Evolutionary conservation across 2,888 invertebrate genomes (phyloP), one percentile per base, ranked within the genome.

Genomic region (Thera britannica): DNA sequence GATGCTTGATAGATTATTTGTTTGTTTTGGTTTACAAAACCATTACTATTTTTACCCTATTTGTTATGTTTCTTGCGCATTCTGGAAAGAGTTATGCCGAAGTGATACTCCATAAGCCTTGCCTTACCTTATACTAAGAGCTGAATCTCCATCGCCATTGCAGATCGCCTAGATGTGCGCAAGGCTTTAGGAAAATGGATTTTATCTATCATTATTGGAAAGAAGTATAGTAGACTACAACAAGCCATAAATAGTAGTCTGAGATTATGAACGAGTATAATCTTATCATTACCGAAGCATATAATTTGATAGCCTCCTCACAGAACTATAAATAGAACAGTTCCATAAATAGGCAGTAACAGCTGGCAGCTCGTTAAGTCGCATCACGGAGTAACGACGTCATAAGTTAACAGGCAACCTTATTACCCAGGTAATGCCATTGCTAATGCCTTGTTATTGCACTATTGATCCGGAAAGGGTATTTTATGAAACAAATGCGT

Each of bases 371-470:
- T 86, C 83, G 86, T 85, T 86, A 87, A 80, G 73, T 76, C 68
- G 73, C 74, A 71, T 71, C 75, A 74, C 75, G 73, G 72, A 79
- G 79, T 85, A 83, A 85, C 83, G 81, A 82, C 76, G 77, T 79
- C 75, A 82, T 79, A 81, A 80, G 81, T 83, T 85, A 85, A 88
- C 85, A 78, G 85, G 83, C 81, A 75, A 71, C 78, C 79, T 82
- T 87, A 86, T 84, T 82, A 81, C 83, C 75, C 78, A 71, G 73
- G 77, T 75, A 77, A 79, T 67, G 72, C 79, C 73, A 72, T 77
- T 74, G 77, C 81, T 86, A 85, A 86, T 83, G 81, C 84, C 75
- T 78, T 79, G 79, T 84, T 84, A 85, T 83, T 82, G 80, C 79
- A 72, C 78, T 78, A 80, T 80, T 78, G 71, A 70, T 70, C 65